Base-by-base conservation (phyloP, 1,140 invertebrate genomes). In the Lineus longissimus region DNA sequence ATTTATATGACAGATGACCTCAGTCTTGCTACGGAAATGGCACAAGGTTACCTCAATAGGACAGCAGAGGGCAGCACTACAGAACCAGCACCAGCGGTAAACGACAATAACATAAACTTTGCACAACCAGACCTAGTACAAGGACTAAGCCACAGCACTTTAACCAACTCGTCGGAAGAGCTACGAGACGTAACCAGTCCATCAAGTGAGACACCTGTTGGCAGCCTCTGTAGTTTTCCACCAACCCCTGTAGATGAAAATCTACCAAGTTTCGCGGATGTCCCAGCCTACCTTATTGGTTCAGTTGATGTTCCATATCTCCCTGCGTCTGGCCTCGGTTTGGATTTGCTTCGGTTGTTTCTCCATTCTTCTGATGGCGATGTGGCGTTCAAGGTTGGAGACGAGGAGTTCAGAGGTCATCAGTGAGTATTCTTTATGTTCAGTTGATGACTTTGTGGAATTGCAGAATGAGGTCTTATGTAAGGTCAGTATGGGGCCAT, bases 321-420 rank as follows among this genome's bases (percentile, higher is more conserved):
- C 9, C 47, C 47, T n/a, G n/a, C n/a, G 9, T 19, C n/a, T 51
- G 47, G 25, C 47, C n/a, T 51, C 25, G 47, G n/a, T 27, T 9
- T 22, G 25, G 47, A 51, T 51, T 51, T 51, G 47, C n/a, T 51
- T 22, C n/a, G 25, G 25, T n/a, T 51, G 47, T 51, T 22, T 51
- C 47, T 51, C n/a, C 25, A 19, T n/a, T 19, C n/a, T 7, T 6
- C 6, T 7, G n/a, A 51, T 51, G 47, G 47, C n/a, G 47, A 51
- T 51, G 47, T 51, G 6, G 25, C n/a, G 4, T 6, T 51, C n/a
- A 4, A 51, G 25, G 47, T 51, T 9, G 47, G 47, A 7, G 47
- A 51, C 9, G 47, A 22, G 47, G 25, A 19, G 47, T 51, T 51
- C 25, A 51, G n/a, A 51, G n/a, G 47, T 27, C 47, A 51, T n/a